A percentile compares a stretch with the other conserved stretches of the same genome.
Evolutionary conservation across 2,888 invertebrate genomes (phyloP).

Genomic region (Anthrax anthrax): DNA sequence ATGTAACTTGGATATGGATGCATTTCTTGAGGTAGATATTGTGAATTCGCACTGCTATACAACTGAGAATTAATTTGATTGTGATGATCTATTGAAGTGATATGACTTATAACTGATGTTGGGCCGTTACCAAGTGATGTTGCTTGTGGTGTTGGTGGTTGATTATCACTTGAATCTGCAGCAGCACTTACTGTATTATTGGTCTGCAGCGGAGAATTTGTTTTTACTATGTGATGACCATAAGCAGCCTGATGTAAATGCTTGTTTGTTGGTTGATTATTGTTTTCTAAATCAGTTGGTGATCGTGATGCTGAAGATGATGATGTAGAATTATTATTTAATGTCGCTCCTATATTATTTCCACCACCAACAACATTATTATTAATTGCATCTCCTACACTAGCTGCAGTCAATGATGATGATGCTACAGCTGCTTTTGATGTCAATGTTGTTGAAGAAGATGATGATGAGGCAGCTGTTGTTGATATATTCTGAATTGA

Average conservation of each 20-base stretch:
- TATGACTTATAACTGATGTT: not conserved
- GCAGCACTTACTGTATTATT: constrained; percentile 48
- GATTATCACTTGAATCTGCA: constrained; percentile 59
- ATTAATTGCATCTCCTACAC: not conserved
- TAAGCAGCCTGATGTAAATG: constrained; percentile 1
- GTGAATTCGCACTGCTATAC: constrained; percentile 5
- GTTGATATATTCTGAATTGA: not conserved
- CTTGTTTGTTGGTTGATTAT: constrained; percentile 36
- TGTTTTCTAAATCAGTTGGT: constrained; percentile 33
- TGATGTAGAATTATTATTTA: constrained; percentile 4
- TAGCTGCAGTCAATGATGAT: constrained; percentile 1
- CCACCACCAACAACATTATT: not conserved
- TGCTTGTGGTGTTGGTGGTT: constrained; percentile 34
- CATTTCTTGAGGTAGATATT: constrained; percentile 14
- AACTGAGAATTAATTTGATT: constrained; percentile 12
- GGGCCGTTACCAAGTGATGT: not conserved
- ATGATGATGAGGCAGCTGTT: constrained; percentile 4
- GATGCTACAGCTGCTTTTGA: not conserved
- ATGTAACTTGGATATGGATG: constrained; percentile 24
- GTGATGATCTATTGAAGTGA: constrained; percentile 14
- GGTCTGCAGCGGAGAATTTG: not conserved
- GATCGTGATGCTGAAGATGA: constrained; percentile 10
- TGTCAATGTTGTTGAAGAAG: not conserved
- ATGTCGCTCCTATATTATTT: not conserved
- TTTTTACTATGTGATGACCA: constrained; percentile 8